These are phyloP conservation scores for Pogonognathellus flavescens DNA, from an alignment of 1,140 invertebrate species.

Conservation along the genomic window DNA sequence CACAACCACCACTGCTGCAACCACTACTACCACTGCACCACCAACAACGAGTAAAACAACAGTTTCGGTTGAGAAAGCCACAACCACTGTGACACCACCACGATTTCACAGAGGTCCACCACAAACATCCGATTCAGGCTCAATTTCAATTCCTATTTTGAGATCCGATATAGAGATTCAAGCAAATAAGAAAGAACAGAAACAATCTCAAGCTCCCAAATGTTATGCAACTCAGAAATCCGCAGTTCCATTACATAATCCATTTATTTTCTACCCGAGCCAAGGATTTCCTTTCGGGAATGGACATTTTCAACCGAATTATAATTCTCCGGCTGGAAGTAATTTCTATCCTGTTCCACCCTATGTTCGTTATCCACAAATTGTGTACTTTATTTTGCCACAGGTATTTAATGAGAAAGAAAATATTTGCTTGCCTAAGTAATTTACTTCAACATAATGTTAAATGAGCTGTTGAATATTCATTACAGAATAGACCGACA, in stretches of 20 bases:
- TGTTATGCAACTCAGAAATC: constrained; percentile 4
- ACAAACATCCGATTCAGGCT: neutral
- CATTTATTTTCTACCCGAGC: neutral
- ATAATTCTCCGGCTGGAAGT: neutral
- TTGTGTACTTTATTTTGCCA: constrained; percentile 6
- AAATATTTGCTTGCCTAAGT: too few species aligned
- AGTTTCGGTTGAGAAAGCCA: neutral
- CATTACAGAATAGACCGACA: neutral
- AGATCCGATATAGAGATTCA: neutral
- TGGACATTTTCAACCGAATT: neutral
- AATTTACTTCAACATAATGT: too few species aligned
- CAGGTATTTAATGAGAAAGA: neutral
- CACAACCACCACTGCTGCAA: neutral
- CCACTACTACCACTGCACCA: neutral
- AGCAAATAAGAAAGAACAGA: neutral
- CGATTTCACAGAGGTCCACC: constrained; percentile 6
- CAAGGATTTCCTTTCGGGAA: neutral
- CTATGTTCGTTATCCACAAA: neutral
- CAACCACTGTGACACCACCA: neutral
- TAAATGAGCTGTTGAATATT: neutral
- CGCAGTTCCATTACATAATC: neutral
- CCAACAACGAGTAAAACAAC: neutral
- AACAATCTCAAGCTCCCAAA: neutral
- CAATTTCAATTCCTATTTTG: neutral
- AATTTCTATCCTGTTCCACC: neutral